Conservation (phyloP, 2,113 vertebrate genomes). For the Passer montanus region DNA sequence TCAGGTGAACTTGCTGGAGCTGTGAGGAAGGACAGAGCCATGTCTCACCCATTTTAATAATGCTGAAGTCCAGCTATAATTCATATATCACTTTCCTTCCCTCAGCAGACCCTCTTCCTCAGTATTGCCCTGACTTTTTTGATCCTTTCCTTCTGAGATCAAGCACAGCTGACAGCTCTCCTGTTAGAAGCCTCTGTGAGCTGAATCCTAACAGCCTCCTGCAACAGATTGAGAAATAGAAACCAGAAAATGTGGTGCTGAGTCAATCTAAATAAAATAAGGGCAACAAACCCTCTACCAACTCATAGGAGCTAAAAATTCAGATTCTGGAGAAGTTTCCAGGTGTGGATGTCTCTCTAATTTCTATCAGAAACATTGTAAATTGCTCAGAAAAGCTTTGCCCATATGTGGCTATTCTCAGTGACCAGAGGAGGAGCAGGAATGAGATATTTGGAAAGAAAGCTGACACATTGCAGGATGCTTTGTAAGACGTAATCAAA, state of each 20-base stretch:
- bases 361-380: neutral
- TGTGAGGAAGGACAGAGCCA: neutral
- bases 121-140: neutral
- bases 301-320: neutral
- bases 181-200: neutral
- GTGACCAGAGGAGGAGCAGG: neutral
- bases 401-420: neutral
- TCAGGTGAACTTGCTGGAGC: neutral
- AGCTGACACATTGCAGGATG: neutral
- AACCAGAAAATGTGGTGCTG: neutral
- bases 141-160: neutral
- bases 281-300: neutral
- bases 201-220: conserved; percentile 6
- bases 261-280: neutral
- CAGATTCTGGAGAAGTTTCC: neutral
- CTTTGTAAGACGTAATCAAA: neutral
- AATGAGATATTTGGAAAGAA: neutral
- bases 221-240: neutral
- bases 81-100: neutral
- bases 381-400: neutral
- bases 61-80: neutral
- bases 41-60: neutral
- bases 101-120: neutral
- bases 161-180: neutral
- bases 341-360: neutral